Evolutionary conservation across 2,797 vertebrate genomes (phyloP), one percentile per base, ranked within the genome.

Genomic region (Spinus pinus): DNA sequence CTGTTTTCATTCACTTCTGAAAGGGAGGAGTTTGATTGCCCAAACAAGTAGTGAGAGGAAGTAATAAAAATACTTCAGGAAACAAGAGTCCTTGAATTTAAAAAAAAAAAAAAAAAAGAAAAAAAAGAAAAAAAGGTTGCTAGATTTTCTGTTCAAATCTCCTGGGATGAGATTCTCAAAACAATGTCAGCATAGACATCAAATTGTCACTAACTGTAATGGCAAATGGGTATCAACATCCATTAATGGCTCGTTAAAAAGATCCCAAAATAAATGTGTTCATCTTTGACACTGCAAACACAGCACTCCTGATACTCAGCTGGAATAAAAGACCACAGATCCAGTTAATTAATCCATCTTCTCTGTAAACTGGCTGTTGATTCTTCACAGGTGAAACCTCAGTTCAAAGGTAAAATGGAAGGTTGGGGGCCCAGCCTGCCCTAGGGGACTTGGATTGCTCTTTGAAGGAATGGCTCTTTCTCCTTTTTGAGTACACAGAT

Each of bases 21-120:
- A 81, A 78, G 4, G 39, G 6, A 64, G 19, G 84, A 83, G 21
- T 27, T 78, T 25, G 28, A 42, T 57, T 74, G 35, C 61, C 67
- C 37, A 92, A 94, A 77, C 27, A 74, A 85, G n/a, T 82, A 77
- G 30, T 33, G 50, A 88, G 72, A 92, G 24, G n/a, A 94, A 81
- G 22, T 33, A 73, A 82, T 60, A 78, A 85, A 92, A 88, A 56
- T 15, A 64, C 27, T 33, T 35, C 56, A 73, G 56, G 51, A 83
- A 86, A 90, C 6, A 20, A 30, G 9, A 80, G 21, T 24, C 11
- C 2, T 8, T 51, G 8, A 7, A 11, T 15, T 1, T 9, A 37
- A 71, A 47, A 56, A 41, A 1, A 41, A 44, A 67, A 41, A 31
- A 31, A 44, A 49, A 30, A 9, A 13, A 41, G 4, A 16, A 39